Conservation (phyloP, 2,113 vertebrate genomes). For the Mustelus asterias region DNA sequence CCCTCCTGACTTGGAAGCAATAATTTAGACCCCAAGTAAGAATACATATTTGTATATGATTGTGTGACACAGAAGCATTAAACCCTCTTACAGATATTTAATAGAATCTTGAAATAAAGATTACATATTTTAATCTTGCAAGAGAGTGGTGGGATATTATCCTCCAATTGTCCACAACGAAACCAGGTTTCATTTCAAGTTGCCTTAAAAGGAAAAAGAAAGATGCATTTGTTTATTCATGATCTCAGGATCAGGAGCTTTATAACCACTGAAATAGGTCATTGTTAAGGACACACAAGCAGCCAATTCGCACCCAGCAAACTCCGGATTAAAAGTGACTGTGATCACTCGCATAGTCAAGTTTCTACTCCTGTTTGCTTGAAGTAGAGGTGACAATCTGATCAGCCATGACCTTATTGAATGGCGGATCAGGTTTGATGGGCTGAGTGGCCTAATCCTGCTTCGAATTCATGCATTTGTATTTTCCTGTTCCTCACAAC, state of each 20-base stretch:
- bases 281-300: not conserved
- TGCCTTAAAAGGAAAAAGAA: not conserved
- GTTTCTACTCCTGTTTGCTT: not conserved
- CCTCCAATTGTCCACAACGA: not conserved
- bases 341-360: not conserved
- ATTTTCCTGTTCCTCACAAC: not conserved
- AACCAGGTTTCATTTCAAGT: not conserved
- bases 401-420: no score
- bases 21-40: no score
- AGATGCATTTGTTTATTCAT: not conserved
- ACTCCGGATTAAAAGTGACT: not conserved
- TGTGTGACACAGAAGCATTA: not conserved
- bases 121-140: not conserved
- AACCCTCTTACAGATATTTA: not conserved
- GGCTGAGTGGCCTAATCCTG: no score
- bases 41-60: not conserved
- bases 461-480: no score
- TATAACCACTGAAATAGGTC: not conserved
- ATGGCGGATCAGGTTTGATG: no score
- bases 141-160: not conserved
- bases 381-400: no score
- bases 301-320: no score
- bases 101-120: not conserved
- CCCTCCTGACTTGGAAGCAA: no score
- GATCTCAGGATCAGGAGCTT: not conserved